These are phyloP conservation scores for Pseudococcus jackbeardsleyi DNA, from an alignment of 2,888 invertebrate genomes.

Conservation along the genomic window DNA sequence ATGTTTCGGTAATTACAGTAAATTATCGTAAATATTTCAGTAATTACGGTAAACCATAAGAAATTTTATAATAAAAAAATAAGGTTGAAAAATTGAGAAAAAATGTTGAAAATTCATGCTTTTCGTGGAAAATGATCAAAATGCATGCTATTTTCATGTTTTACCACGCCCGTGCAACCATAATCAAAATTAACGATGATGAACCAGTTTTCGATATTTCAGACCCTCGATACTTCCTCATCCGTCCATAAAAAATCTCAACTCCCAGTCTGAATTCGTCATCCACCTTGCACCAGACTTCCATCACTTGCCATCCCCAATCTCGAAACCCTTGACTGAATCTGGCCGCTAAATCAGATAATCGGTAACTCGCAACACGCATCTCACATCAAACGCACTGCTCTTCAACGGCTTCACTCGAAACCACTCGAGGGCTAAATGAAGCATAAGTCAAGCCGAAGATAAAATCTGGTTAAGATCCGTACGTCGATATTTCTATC, in stretches of 20 bases:
- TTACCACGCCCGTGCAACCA: no score
- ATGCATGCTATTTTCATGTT: no score
- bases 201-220: not conserved
- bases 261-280: no score
- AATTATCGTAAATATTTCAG: no score
- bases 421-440: constrained; percentile 6
- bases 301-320: not conserved
- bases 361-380: constrained; percentile 3
- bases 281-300: not conserved
- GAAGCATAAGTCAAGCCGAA: constrained; percentile 13
- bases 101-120: no score
- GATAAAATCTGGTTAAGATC: constrained; percentile 23
- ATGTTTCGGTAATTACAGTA: no score
- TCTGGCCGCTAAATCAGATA: not conserved
- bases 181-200: no score
- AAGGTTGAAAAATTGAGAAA: no score
- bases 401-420: constrained; percentile 4
- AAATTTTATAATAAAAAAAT: no score
- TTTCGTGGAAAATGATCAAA: no score
- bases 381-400: not conserved
- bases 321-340: not conserved
- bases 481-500: not conserved
- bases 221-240: not conserved
- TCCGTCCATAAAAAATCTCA: not conserved
- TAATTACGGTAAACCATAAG: no score